Evolutionary conservation across 2,797 vertebrate genomes (phyloP).

Genomic region (Prionace glauca): DNA sequence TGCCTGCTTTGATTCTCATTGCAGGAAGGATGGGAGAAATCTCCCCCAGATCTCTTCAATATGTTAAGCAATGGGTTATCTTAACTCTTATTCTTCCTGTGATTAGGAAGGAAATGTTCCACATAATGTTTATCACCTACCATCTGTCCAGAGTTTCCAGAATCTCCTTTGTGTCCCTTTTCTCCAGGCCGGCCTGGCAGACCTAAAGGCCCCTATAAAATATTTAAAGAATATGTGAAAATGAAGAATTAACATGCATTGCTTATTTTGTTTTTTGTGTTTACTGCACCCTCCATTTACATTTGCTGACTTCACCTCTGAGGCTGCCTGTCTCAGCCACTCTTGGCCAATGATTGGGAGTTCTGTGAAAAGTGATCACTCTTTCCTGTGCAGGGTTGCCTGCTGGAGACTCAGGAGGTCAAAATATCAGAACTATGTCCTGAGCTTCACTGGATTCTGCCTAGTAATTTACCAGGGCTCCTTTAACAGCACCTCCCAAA

Average conservation of each 20-base stretch:
- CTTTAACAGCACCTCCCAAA: background rate
- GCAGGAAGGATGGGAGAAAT: no score
- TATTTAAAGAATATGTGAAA: background rate
- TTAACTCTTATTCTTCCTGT: background rate
- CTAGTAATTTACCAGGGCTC: background rate
- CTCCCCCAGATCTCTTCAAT: background rate
- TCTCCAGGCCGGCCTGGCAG: constrained; percentile 70
- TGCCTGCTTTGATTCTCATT: no score
- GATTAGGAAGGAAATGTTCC: background rate
- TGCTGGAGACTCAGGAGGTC: background rate
- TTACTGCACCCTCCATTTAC: background rate
- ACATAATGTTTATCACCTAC: background rate
- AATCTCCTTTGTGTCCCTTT: constrained; percentile 66
- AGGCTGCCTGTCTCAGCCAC: background rate
- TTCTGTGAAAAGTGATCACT: background rate
- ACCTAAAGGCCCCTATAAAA: constrained; percentile 67
- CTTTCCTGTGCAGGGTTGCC: background rate
- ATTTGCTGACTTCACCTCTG: background rate
- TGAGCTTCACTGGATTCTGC: no score
- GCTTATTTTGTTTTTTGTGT: background rate
- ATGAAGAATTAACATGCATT: background rate
- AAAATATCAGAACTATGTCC: background rate
- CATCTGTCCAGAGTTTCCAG: constrained; percentile 44
- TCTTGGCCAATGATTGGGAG: background rate
- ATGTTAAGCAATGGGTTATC: background rate